Conservation (phyloP, 2,797 vertebrate species). For the Falco berigora region DNA sequence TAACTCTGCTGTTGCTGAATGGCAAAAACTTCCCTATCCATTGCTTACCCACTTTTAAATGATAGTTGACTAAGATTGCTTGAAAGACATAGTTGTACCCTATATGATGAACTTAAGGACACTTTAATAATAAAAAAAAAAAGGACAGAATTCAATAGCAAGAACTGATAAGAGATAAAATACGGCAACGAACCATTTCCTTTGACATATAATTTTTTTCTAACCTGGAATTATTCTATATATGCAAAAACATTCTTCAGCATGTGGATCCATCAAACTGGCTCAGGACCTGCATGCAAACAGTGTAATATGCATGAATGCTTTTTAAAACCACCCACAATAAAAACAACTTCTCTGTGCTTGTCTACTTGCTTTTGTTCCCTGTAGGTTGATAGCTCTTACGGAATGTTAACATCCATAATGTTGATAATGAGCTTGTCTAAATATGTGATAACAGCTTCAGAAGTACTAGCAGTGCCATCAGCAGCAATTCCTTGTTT, state of each 20-base stretch:
- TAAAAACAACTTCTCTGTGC: neutral
- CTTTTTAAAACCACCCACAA: neutral
- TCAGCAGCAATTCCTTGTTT: slow-evolving; percentile 1
- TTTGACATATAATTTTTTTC: neutral
- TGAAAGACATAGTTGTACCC: neutral
- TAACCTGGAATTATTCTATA: neutral
- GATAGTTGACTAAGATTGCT: neutral
- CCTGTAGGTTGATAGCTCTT: slow-evolving; percentile 2
- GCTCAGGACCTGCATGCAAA: neutral
- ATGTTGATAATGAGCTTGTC: slow-evolving; percentile 30
- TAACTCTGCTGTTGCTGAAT: neutral
- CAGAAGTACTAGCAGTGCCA: neutral
- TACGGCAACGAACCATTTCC: neutral
- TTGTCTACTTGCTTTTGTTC: slow-evolving; percentile 24
- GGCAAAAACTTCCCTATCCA: neutral
- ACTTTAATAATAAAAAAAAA: neutral
- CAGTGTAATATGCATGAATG: neutral
- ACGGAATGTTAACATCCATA: slow-evolving; percentile 5
- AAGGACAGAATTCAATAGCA: neutral
- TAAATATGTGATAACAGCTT: slow-evolving; percentile 35
- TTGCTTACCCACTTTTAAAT: neutral
- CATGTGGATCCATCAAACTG: neutral
- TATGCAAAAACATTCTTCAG: neutral
- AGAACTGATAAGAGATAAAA: neutral
- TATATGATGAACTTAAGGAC: neutral